Evolutionary conservation across 2,797 vertebrate genomes (phyloP), one percentile per base, ranked within the genome.

Genomic region (Cephalopachus bancanus): DNA sequence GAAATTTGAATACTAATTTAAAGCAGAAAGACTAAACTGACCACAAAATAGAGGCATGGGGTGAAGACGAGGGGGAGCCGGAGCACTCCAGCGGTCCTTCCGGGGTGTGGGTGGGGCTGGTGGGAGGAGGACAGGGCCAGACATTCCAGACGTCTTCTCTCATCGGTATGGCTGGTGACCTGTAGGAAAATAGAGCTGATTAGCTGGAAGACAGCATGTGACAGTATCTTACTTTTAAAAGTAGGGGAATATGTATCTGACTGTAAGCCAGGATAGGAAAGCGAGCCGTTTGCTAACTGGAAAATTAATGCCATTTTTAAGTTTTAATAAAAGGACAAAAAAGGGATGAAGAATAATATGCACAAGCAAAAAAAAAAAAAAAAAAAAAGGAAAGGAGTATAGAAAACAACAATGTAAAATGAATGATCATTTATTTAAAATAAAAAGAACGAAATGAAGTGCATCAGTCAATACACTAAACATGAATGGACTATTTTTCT

Each of bases 31-130:
- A 81, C 37, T n/a, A 60, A 72, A 57, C 44, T n/a, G 24, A 12
- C 17, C 8, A 20, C 37, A 55, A 37, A 75, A 26, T 7, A 0
- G 10, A 26, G 64, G 28, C 0, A 33, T 7, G 5, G 33, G 79
- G 26, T 1, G 10, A 20, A 20, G 62, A 20, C 7, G n/a, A 33
- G 1, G 22, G 75, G 37, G 7, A 0, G 22, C 22, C 7, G 11
- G 14, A 72, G 37, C 3, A 26, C 30, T 16, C 11, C 12, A 7
- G 33, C 1, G 30, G n/a, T 28, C 6, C 30, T 5, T 33, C 11
- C 16, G 53, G 11, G 22, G 11, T 6, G 53, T 10, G 37, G 53
- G 9, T 22, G 24, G 24, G n/a, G n/a, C 8, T 37, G 17, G 67
- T 69, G n/a, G 16, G 30, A 69, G n/a, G n/a, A 33, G n/a, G 30